Conservation (phyloP, 2,888 invertebrate genomes). For the Dorcus parallelipipedus region DNA sequence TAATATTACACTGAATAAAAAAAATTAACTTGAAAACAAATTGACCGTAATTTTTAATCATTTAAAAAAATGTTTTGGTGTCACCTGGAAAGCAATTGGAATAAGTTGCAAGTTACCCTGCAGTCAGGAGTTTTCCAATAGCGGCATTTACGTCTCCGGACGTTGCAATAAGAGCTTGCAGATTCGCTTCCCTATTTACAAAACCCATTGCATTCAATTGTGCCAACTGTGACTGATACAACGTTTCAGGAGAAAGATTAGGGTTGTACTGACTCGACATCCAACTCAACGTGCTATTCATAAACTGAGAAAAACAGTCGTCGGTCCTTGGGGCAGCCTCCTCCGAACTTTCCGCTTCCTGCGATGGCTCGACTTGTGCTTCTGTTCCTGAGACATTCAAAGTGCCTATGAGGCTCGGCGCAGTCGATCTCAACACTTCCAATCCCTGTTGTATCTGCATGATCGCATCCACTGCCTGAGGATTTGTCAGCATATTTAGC, state of each 20-base stretch:
- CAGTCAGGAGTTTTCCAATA: slow-evolving; percentile 74
- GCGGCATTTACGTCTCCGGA: slow-evolving; percentile 98
- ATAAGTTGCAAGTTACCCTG: too few species aligned
- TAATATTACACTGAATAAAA: too few species aligned
- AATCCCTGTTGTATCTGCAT: slow-evolving; percentile 94
- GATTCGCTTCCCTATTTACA: slow-evolving; percentile 93
- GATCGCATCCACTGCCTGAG: slow-evolving; percentile 84
- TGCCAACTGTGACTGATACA: slow-evolving; percentile 91
- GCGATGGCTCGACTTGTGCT: slow-evolving; percentile 6
- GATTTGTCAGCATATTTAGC: slow-evolving; percentile 84
- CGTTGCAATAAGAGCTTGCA: slow-evolving; percentile 94
- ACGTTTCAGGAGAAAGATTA: slow-evolving; percentile 71
- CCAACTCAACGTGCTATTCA: neutral
- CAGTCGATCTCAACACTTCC: slow-evolving; percentile 80
- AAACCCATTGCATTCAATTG: slow-evolving; percentile 97
- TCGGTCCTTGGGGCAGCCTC: slow-evolving; percentile 20
- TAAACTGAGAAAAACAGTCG: neutral
- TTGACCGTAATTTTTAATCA: too few species aligned
- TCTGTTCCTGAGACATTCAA: slow-evolving; percentile 49
- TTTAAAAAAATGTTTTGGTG: too few species aligned
- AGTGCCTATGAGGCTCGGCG: slow-evolving; percentile 71
- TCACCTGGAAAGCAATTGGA: too few species aligned
- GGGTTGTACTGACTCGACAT: slow-evolving; percentile 60
- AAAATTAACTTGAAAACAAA: too few species aligned
- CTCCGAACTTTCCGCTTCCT: slow-evolving; percentile 32